A percentile compares a stretch with the other conserved stretches of the same genome.
These are phyloP conservation scores for Ranitomeya imitator DNA, from an alignment of 2,113 vertebrate species.

Conservation along the genomic window DNA sequence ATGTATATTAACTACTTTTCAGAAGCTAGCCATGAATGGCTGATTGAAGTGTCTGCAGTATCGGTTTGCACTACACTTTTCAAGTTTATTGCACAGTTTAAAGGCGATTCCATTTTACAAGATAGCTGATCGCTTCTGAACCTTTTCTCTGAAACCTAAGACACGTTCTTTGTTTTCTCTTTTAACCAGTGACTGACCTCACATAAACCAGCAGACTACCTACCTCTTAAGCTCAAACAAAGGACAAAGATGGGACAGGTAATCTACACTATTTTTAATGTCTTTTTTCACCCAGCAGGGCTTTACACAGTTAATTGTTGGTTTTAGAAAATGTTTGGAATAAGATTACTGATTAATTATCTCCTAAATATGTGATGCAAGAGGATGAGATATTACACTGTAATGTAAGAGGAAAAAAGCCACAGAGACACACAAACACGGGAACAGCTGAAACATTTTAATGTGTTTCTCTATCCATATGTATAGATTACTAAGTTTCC, in stretches of 20 bases:
- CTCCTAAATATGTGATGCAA: neutral
- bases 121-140: conserved; percentile 56
- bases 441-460: neutral
- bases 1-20: conserved; percentile 22
- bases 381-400: neutral
- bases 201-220: conserved; percentile 43
- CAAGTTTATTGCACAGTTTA: conserved; percentile 55
- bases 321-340: neutral
- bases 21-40: conserved; percentile 16
- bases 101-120: conserved; percentile 57
- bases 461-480: neutral
- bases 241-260: conserved; percentile 27
- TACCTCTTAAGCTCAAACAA: conserved; percentile 12
- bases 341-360: neutral
- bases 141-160: conserved; percentile 53
- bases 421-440: neutral
- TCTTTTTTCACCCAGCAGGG: neutral
- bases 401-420: neutral
- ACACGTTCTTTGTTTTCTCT: conserved; percentile 38
- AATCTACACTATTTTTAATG: neutral
- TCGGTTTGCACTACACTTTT: conserved; percentile 53
- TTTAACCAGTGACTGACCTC: conserved; percentile 57
- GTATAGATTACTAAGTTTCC: neutral
- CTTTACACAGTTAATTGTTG: neutral
- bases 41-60: conserved; percentile 36